phyloP scores from a whole-genome alignment of 2,888 invertebrate genomes.

The Calliopum simillimum region DNA sequence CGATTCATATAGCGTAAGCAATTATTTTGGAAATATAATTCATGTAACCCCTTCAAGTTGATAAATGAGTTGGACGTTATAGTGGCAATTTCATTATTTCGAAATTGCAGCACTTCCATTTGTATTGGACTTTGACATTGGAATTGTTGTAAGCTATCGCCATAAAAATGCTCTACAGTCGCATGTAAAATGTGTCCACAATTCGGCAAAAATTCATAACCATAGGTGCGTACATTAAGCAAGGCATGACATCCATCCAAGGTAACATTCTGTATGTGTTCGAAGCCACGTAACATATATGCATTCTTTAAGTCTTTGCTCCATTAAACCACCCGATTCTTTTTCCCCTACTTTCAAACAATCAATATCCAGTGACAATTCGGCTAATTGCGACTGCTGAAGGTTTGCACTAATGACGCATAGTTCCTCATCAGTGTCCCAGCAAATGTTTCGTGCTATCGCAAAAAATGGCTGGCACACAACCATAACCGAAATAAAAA shows the following conservation, averaged over 20 bases:
- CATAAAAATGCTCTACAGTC: constrained; percentile 54
- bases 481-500: background rate
- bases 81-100: constrained; percentile 56
- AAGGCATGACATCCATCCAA: constrained; percentile 59
- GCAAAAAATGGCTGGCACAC: background rate
- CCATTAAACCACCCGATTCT: too few species aligned
- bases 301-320: too few species aligned
- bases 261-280: constrained; percentile 46
- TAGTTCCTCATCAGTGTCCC: constrained; percentile 35
- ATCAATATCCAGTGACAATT: constrained; percentile 55
- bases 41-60: constrained; percentile 46
- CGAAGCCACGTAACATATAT: constrained; percentile 45
- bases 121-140: constrained; percentile 47
- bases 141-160: constrained; percentile 51
- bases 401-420: constrained; percentile 54
- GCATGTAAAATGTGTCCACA: constrained; percentile 53
- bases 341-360: too few species aligned
- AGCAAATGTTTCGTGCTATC: too few species aligned
- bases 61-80: constrained; percentile 50
- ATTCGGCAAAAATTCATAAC: constrained; percentile 59
- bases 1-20: constrained; percentile 53
- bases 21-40: constrained; percentile 53
- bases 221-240: constrained; percentile 55
- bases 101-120: constrained; percentile 46
- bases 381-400: constrained; percentile 42